A percentile compares a stretch with the other conserved stretches of the same genome.
Evolutionary conservation across 2,888 invertebrate genomes (phyloP).

Genomic region (Cantharis nigra): DNA sequence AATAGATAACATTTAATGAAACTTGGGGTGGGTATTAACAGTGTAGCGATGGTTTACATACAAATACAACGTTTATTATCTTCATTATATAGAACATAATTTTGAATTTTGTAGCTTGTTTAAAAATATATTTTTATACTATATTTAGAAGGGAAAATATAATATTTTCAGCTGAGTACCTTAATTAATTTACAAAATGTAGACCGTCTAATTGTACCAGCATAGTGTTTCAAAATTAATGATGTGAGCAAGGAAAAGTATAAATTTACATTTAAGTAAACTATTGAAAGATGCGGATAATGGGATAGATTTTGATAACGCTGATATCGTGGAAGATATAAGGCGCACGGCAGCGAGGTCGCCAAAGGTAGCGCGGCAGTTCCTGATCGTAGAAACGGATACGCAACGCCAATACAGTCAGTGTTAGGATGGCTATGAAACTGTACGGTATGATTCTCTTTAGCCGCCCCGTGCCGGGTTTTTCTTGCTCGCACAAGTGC

Average conservation of each 20-base stretch:
- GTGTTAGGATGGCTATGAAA: conserved; percentile 42
- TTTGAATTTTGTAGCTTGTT: neutral
- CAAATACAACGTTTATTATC: neutral
- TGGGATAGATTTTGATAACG: conserved; percentile 14
- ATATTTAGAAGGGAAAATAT: neutral
- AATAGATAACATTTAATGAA: neutral
- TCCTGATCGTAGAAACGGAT: conserved; percentile 34
- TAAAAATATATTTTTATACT: neutral
- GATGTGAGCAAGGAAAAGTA: neutral
- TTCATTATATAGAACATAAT: neutral
- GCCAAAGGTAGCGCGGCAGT: conserved; percentile 40
- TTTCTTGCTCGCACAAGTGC: conserved; percentile 18
- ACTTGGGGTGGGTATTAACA: neutral
- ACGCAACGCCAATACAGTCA: conserved; percentile 38
- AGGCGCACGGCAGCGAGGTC: conserved; percentile 36
- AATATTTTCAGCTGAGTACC: neutral
- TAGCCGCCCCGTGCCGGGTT: conserved; percentile 21
- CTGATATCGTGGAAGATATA: conserved; percentile 16
- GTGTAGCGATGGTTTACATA: neutral
- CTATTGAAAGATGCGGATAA: conserved; percentile 17
- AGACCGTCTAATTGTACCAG: neutral
- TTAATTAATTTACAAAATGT: neutral
- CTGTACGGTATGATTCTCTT: conserved; percentile 24
- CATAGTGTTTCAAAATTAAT: neutral
- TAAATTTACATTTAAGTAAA: conserved; percentile 1